Percentiles rank a stretch among this genome's conserved stretches.
Evolutionary conservation across 2,888 invertebrate species (phyloP).

Genomic region (Tolmerus cingulatus): DNA sequence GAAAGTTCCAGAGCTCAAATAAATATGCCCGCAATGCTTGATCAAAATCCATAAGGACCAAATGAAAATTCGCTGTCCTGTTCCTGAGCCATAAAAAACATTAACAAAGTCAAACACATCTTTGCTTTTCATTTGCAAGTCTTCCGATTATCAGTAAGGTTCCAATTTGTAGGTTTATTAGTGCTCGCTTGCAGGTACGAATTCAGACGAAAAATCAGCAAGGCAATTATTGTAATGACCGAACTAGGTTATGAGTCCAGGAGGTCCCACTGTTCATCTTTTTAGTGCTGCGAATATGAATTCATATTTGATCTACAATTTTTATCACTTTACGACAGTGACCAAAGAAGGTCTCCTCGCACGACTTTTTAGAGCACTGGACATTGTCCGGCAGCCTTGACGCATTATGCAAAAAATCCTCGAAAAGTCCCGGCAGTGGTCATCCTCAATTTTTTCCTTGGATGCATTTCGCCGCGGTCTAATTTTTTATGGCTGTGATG

Average conservation of each 20-base stretch:
- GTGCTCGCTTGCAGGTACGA: not conserved
- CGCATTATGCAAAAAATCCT: not conserved
- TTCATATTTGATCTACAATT: constrained; percentile 22
- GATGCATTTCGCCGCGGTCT: not conserved
- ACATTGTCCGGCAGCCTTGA: not conserved
- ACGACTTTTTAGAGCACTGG: not conserved
- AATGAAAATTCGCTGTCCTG: not conserved
- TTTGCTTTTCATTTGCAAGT: not conserved
- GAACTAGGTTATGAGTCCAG: not conserved
- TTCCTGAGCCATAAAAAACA: not conserved
- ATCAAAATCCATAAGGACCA: too few species aligned
- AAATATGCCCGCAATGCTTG: too few species aligned
- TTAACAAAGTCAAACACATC: not conserved
- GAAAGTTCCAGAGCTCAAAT: too few species aligned
- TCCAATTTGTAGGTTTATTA: not conserved
- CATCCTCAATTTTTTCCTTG: not conserved
- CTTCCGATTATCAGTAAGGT: not conserved
- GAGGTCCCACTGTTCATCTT: constrained; percentile 12
- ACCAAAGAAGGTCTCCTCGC: not conserved
- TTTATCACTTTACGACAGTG: constrained; percentile 7
- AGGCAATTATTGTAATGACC: not conserved
- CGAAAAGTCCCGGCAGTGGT: not conserved
- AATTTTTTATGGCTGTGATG: not conserved
- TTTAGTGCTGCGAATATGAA: not conserved
- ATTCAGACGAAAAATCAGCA: not conserved